Evolutionary conservation across 2,113 vertebrate species (phyloP).

Genomic region (Takifugu bimaculatus): DNA sequence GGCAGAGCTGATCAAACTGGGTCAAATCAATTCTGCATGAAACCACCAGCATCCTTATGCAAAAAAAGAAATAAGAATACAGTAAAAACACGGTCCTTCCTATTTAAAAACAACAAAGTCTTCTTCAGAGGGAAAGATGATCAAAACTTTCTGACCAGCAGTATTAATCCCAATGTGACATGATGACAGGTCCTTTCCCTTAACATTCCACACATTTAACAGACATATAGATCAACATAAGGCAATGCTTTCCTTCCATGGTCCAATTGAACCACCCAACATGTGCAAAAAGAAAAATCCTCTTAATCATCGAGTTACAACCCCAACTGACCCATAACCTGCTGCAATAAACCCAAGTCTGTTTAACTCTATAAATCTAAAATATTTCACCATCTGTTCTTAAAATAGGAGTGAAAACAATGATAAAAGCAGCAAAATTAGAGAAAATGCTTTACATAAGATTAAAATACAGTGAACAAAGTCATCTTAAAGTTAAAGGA

Average conservation of each 20-base stretch:
- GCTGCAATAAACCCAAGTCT: slow-evolving; percentile 12
- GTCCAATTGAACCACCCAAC: slow-evolving; percentile 20
- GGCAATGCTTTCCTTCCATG: slow-evolving; percentile 35
- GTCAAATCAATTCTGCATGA: slow-evolving; percentile 23
- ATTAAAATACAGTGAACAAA: too few species aligned
- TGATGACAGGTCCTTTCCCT: slow-evolving; percentile 23
- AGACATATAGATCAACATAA: slow-evolving; percentile 43
- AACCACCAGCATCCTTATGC: too few species aligned
- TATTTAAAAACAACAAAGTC: slow-evolving; percentile 1
- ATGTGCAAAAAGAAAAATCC: neutral
- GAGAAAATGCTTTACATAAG: too few species aligned
- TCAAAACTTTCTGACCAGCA: slow-evolving; percentile 7
- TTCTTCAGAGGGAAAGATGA: slow-evolving; percentile 1
- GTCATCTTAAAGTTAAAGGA: too few species aligned
- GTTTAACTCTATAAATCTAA: slow-evolving; percentile 44
- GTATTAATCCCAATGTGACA: slow-evolving; percentile 15
- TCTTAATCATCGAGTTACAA: slow-evolving; percentile 8
- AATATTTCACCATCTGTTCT: slow-evolving; percentile 4
- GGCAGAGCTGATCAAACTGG: neutral
- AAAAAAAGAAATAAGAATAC: too few species aligned
- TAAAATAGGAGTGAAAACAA: neutral
- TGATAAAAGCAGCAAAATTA: slow-evolving; percentile 35
- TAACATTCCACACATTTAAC: slow-evolving; percentile 35
- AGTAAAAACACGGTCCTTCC: too few species aligned
- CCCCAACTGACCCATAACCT: slow-evolving; percentile 16